Percentiles rank a stretch among this genome's conserved stretches.
phyloP scores from a whole-genome alignment of 2,797 vertebrate species.

The Serranus cabrilla region DNA sequence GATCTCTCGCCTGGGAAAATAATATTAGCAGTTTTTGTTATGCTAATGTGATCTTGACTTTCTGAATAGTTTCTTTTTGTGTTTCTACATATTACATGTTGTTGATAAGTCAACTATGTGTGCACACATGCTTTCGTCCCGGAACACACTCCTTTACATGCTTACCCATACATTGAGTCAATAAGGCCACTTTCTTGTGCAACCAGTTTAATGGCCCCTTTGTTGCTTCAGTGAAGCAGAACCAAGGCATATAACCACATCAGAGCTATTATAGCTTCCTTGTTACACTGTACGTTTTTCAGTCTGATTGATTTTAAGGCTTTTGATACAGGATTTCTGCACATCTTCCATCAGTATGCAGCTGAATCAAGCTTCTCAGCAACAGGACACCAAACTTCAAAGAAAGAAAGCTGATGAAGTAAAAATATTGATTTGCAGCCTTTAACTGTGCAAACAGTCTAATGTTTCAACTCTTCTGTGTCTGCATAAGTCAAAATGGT shows the following conservation, averaged over 20 bases:
- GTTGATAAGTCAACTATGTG: neutral
- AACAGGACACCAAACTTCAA: too few species aligned
- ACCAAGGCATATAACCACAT: neutral
- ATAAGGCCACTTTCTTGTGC: neutral
- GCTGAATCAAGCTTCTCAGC: too few species aligned
- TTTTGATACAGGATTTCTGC: too few species aligned
- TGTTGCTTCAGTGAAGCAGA: slow-evolving; percentile 15
- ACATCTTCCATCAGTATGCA: too few species aligned
- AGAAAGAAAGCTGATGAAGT: too few species aligned
- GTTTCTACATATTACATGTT: neutral
- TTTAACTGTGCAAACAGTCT: neutral
- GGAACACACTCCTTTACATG: neutral
- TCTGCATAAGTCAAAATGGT: neutral
- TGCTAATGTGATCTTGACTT: neutral
- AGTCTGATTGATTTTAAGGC: neutral
- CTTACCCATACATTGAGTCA: too few species aligned
- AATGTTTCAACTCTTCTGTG: neutral
- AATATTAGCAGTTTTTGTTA: neutral
- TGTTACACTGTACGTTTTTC: neutral
- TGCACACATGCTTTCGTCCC: neutral
- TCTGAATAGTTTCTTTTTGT: neutral
- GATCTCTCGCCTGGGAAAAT: neutral
- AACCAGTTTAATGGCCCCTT: neutral
- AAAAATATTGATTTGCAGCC: too few species aligned
- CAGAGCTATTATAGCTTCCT: neutral